Base-by-base conservation (phyloP, 2,797 vertebrate species). In the Okamejei kenojei region DNA sequence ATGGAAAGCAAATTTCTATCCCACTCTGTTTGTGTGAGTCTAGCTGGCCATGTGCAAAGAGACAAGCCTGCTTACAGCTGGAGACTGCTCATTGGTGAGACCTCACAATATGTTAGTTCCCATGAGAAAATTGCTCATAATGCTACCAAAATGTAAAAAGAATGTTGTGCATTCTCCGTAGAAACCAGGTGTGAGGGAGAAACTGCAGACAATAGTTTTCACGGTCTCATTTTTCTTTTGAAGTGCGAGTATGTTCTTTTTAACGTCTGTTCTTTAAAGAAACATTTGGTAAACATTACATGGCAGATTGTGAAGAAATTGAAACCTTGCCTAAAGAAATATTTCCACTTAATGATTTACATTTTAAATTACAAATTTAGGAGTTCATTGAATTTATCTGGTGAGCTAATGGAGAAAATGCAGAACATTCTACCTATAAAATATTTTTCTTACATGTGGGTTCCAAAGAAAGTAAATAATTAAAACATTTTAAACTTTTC, bases 261-360 rank as follows among this genome's bases (percentile, higher is more conserved):
- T 76, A 73, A 92, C 11, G 13, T 76, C 65, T 76, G 71, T 54
- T 54, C 73, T 54, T 10, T 29, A 92, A 76, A 92, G 90, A 74
- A 92, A 92, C 65, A 92, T 76, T 92, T 92, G 65, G 13, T 17
- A 76, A 92, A 92, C 38, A 92, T 92, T 92, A 92, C 11, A 54
- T 76, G 23, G 73, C 90, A 76, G 90, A 15, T 74, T 45, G 45
- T 74, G 45, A 29, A 76, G 90, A 92, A 92, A 92, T 92, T 76
- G 73, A 76, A 92, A 92, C 90, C 90, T 54, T 19, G 61, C 45
- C 45, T 58, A 76, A 58, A 92, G 9, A 54, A 74, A 92, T 11
- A 45, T 29, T 26, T 68, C 19, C 63, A 29, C n/a, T 73, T 8
- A 71, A 92, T 92, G 90, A 54, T 73, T 73, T 76, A 54, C 71